Evolutionary conservation across 2,113 vertebrate species (phyloP), one percentile per base, ranked within the genome.

Genomic region (Phocoena sinus): DNA sequence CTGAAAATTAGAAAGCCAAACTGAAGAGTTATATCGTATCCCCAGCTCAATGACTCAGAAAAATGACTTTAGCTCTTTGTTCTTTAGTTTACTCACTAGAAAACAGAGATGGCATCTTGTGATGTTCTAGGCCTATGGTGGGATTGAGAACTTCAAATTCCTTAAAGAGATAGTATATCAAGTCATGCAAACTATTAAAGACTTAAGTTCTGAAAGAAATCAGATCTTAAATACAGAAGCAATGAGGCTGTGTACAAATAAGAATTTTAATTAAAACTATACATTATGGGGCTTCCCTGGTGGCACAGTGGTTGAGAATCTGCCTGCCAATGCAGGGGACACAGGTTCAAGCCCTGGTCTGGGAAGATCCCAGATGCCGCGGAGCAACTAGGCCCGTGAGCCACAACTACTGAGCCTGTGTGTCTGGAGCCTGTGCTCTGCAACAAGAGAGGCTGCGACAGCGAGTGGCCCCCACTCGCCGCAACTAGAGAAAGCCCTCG

Each of bases 251-350:
- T 77, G 20, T 93, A 4, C 50, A 95, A 83, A 87, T n/a, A 89
- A 58, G 18, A 96, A 93, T 80, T 89, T 84, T 95, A 95, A 94
- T 95, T 95, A 93, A 91, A 93, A 91, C 12, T 91, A 84, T 94
- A 73, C 67, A 91, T 88, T 94, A 68, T 33, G 53, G 53, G 53
- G 53, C 53, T 53, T 53, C 53, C 53, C 53, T 53, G 15, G 53
- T 17, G 53, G 53, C 5, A 0, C 5, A 53, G 53, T 53, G 53
- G 53, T 53, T 53, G 53, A 53, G 53, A 53, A 53, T 53, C 53
- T 53, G 15, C 53, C 53, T 53, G 53, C 5, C 53, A 53, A 53
- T 53, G 53, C 15, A 53, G 53, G 53, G 53, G 5, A 53, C 15
- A 53, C 15, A 4, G 15, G 53, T 53, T 53, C 53, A 5, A 53